Base-by-base conservation (phyloP, 2,888 invertebrate genomes). In the Periphyllus acericola region DNA sequence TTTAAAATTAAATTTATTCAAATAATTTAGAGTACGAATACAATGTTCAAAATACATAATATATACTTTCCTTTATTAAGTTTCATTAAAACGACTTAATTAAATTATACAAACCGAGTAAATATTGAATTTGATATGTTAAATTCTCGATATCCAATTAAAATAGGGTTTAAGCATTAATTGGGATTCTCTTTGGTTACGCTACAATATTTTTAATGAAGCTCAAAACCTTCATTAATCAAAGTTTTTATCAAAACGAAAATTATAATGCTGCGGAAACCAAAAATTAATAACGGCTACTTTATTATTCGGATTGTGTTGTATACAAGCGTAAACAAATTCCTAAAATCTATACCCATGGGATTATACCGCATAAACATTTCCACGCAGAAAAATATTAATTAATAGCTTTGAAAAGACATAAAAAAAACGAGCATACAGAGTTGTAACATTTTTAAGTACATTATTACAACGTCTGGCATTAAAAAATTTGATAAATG, bases 81-180 rank as follows among this genome's bases (percentile, higher is more conserved):
- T 74, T 74, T 74, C 74, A 36, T 83, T 74, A 83, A 52, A 74
- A 36, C 34, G 55, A 25, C 11, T 68, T 83, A 83, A 83, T 83
- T 83, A 55, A 55, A 72, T 74, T 55, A 52, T 29, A 36, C 9
- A 36, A 55, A 34, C 34, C 19, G 55, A 83, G 34, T 74, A 55
- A 72, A 72, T 72, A 55, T 72, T 83, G 6, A 52, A 52, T 52
- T 82, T 46, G 68, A 46, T 32, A 29, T 25, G 52, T 52, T 29
- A 8, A 52, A 52, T 74, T 82, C 34, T 32, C 81, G 25, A 34
- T 52, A 72, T 83, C 52, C 72, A 71, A 83, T 83, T 83, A 83
- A 34, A 52, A 55, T 34, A 55, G 52, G 71, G 52, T n/a, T 55
- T 83, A 25, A 74, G 52, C 72, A 52, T 74, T 83, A 55, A 55